Evolutionary conservation across 2,888 invertebrate genomes (phyloP).

Genomic region (Cantharis nigra): DNA sequence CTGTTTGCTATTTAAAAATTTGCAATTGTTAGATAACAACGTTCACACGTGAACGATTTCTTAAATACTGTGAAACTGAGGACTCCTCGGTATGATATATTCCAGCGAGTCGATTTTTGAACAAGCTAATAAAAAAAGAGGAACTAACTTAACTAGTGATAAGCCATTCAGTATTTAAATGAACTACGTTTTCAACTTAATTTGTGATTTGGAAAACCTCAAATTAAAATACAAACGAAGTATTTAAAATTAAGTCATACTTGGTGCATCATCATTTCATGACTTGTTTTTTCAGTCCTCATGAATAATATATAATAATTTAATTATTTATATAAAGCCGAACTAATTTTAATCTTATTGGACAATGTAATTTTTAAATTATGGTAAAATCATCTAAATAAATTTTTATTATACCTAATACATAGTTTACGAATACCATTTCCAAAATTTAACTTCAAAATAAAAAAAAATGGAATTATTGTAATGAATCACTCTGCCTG

Average conservation of each 20-base stretch:
- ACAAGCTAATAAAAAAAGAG: not conserved
- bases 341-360: not conserved
- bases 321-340: too few relatives aligned
- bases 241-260: too few relatives aligned
- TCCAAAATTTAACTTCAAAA: not conserved
- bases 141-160: not conserved
- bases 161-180: not conserved
- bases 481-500: too few relatives aligned
- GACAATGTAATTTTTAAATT: not conserved
- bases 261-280: not conserved
- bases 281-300: not conserved
- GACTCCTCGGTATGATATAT: not conserved
- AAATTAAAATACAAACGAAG: not conserved
- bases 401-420: too few relatives aligned
- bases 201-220: not conserved
- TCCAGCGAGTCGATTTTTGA: not conserved
- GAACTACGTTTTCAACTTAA: not conserved
- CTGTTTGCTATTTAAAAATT: not conserved
- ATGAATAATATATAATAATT: not conserved
- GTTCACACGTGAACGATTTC: not conserved
- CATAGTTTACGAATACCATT: not conserved
- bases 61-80: not conserved
- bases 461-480: not conserved
- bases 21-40: not conserved
- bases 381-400: not conserved